phyloP scores from a whole-genome alignment of 2,113 vertebrate genomes.

The Grammomys surdaster region DNA sequence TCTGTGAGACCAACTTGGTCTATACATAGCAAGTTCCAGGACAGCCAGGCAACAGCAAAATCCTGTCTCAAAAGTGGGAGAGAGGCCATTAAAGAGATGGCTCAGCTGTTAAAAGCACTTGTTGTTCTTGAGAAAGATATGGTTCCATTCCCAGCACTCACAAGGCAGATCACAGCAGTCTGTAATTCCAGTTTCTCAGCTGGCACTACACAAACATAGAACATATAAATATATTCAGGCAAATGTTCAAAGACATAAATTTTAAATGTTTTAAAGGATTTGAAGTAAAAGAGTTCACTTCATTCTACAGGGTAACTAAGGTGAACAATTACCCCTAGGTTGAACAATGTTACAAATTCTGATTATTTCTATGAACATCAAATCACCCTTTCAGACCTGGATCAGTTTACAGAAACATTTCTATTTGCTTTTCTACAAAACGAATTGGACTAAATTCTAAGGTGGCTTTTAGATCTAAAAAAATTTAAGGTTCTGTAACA shows the following conservation, averaged over 20 bases:
- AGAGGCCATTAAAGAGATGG: neutral
- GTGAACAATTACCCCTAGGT: neutral
- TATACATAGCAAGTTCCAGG: neutral
- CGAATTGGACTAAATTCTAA: slow-evolving; percentile 48
- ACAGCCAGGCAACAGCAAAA: neutral
- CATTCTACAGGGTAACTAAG: slow-evolving; percentile 45
- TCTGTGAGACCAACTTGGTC: neutral
- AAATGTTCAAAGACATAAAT: neutral
- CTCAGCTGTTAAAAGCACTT: neutral
- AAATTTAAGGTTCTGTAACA: neutral
- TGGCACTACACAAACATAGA: neutral
- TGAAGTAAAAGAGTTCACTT: slow-evolving; percentile 41
- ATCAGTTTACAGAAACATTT: slow-evolving; percentile 32
- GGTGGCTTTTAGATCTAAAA: neutral
- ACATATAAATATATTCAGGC: neutral
- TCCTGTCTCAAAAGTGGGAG: neutral
- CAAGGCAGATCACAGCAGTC: neutral
- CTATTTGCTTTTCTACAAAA: slow-evolving; percentile 50
- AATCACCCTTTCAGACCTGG: slow-evolving; percentile 22
- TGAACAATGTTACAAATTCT: slow-evolving; percentile 6
- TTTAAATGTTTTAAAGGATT: slow-evolving; percentile 17
- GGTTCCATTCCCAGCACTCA: neutral
- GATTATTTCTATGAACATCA: slow-evolving; percentile 20
- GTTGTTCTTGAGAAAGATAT: neutral
- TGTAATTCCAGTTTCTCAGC: neutral